phyloP scores from a whole-genome alignment of 1,140 invertebrate genomes.

The Venturia canescens region DNA sequence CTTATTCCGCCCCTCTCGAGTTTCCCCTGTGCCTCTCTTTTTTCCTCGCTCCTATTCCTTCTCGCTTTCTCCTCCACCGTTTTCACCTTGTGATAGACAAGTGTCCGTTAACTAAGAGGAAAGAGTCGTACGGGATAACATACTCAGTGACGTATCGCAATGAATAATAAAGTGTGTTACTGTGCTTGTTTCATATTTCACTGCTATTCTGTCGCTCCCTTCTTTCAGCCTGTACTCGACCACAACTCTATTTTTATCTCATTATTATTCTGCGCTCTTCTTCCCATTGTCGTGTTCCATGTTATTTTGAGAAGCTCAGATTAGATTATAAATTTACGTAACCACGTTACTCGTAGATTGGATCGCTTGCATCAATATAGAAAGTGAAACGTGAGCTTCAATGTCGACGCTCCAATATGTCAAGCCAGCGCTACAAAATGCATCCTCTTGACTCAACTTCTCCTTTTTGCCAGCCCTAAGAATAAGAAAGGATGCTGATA shows the following conservation, averaged over 20 bases:
- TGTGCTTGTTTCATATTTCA: background rate
- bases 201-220: background rate
- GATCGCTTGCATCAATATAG: too few relatives aligned
- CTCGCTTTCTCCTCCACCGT: background rate
- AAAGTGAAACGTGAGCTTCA: too few relatives aligned
- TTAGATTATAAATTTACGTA: background rate
- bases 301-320: background rate
- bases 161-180: background rate
- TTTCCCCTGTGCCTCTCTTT: too few relatives aligned
- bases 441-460: too few relatives aligned
- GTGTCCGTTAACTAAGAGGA: background rate
- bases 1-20: too few relatives aligned
- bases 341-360: too few relatives aligned
- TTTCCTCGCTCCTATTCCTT: background rate
- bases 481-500: too few relatives aligned
- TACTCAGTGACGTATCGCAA: background rate
- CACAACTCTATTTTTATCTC: background rate
- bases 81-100: background rate
- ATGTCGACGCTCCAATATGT: too few relatives aligned
- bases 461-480: too few relatives aligned
- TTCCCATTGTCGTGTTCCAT: background rate
- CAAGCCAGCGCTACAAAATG: too few relatives aligned
- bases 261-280: background rate
- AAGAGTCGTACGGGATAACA: background rate
- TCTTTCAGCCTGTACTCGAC: background rate